phyloP scores from a whole-genome alignment of 2,888 invertebrate species.

The Buathra laborator region DNA sequence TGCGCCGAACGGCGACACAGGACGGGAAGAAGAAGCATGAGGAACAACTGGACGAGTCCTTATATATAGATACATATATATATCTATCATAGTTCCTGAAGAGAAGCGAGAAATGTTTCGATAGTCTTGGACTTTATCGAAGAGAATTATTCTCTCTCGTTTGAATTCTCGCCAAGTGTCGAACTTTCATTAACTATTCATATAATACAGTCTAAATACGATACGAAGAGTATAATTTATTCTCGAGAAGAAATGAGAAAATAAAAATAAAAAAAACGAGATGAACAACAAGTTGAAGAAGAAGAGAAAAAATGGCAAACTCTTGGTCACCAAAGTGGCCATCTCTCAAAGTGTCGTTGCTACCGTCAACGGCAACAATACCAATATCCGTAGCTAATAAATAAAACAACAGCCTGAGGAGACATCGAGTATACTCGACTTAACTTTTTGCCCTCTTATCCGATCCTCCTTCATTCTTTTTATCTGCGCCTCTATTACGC shows the following conservation, averaged over 20 bases:
- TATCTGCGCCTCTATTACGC: slow-evolving; percentile 19
- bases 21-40: slow-evolving; percentile 37
- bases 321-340: slow-evolving; percentile 21
- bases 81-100: slow-evolving; percentile 35
- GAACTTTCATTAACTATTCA: slow-evolving; percentile 54
- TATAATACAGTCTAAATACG: slow-evolving; percentile 25
- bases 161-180: slow-evolving; percentile 48
- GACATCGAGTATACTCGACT: slow-evolving; percentile 40
- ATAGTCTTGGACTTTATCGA: slow-evolving; percentile 46
- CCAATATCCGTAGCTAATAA: slow-evolving; percentile 53
- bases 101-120: slow-evolving; percentile 55
- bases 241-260: slow-evolving; percentile 25
- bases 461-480: background rate
- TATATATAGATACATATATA: slow-evolving; percentile 15
- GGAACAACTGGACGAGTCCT: slow-evolving; percentile 2
- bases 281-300: slow-evolving; percentile 2
- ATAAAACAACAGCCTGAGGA: slow-evolving; percentile 51
- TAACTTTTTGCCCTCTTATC: slow-evolving; percentile 37
- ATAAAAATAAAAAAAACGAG: slow-evolving; percentile 24
- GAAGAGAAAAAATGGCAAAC: slow-evolving; percentile 11
- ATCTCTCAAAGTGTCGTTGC: slow-evolving; percentile 37
- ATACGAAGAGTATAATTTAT: slow-evolving; percentile 29
- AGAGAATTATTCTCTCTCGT: slow-evolving; percentile 14
- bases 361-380: slow-evolving; percentile 42
- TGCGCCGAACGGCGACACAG: slow-evolving; percentile 68